phyloP scores from a whole-genome alignment of 2,113 vertebrate genomes.

The Promerops cafer region DNA sequence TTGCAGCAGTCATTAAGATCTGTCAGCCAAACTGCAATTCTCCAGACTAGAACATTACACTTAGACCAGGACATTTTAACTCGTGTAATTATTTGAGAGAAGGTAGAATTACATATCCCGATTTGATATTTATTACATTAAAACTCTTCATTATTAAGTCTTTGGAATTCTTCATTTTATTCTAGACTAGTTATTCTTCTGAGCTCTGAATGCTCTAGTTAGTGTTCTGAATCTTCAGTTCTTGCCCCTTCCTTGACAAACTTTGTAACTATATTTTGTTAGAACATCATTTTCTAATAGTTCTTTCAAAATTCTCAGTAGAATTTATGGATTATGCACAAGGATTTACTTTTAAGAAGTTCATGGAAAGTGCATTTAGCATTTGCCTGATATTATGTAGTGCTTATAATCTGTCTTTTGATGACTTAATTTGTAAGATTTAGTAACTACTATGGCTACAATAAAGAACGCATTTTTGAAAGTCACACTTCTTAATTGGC shows the following conservation, averaged over 20 bases:
- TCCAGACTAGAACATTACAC: background rate
- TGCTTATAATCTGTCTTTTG: background rate
- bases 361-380: background rate
- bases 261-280: background rate
- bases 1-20: background rate
- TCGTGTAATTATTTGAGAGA: background rate
- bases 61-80: background rate
- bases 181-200: background rate
- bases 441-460: background rate
- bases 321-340: background rate
- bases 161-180: background rate
- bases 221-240: background rate
- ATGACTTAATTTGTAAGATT: background rate
- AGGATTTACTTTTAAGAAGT: background rate
- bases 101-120: background rate
- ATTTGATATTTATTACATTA: background rate
- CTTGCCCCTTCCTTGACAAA: background rate
- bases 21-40: background rate
- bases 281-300: background rate
- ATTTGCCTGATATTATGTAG: background rate
- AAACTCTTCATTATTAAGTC: background rate
- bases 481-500: background rate
- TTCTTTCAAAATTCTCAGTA: background rate
- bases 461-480: background rate
- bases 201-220: background rate